A percentile compares a stretch with the other conserved stretches of the same genome.
Conservation (phyloP, 2,888 invertebrate species). For the Caenorhabditis drosophilae region DNA sequence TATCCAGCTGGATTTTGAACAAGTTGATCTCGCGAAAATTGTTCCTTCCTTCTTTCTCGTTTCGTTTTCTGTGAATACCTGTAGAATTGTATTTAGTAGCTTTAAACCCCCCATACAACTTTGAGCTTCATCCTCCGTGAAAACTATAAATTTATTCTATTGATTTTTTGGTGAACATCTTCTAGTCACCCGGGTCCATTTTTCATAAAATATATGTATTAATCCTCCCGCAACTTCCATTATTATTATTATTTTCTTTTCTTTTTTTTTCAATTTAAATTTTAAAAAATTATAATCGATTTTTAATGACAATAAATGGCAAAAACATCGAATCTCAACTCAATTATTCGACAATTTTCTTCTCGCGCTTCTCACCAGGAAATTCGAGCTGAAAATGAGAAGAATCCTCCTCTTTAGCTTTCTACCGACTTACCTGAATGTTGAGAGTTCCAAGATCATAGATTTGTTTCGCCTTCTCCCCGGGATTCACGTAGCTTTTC, state of each 20-base stretch:
- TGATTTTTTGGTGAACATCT: constrained; percentile 15
- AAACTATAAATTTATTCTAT: no score
- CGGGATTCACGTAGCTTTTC: constrained; percentile 41
- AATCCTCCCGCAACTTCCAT: no score
- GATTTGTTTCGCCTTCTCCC: constrained; percentile 52
- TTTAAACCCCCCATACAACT: background rate
- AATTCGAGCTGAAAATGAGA: constrained; percentile 52
- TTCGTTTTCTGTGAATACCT: constrained; percentile 14
- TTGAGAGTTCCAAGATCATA: constrained; percentile 53
- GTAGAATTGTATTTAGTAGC: background rate
- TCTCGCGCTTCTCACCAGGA: constrained; percentile 51
- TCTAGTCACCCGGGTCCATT: constrained; percentile 37
- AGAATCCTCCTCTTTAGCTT: no score
- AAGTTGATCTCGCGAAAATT: no score
- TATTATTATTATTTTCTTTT: constrained; percentile 4
- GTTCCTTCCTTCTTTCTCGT: constrained; percentile 1
- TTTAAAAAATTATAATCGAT: no score
- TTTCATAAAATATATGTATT: no score
- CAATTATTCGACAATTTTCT: constrained; percentile 38
- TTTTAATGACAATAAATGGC: no score
- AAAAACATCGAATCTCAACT: no score
- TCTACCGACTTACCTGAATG: no score
- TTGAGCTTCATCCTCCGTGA: no score
- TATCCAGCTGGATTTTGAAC: constrained; percentile 65
- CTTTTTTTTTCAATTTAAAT: no score